phyloP scores from a whole-genome alignment of 2,113 vertebrate species.

The Potamarius usumacintae region DNA sequence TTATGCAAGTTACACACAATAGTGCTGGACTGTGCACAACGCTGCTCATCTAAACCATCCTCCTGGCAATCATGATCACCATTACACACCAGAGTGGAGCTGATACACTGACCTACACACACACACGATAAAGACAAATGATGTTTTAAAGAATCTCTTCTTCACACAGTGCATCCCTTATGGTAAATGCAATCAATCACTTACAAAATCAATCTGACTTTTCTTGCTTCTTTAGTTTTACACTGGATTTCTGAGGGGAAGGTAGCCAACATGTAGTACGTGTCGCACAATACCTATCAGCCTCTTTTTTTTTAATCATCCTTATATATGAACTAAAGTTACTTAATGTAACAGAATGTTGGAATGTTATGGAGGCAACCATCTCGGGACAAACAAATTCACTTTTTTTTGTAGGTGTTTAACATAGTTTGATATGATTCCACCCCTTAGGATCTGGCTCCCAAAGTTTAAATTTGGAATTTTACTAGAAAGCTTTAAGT shows the following conservation, averaged over 20 bases:
- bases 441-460: background rate
- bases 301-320: background rate
- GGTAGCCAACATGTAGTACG: background rate
- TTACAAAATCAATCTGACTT: background rate
- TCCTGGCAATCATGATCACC: slow-evolving; percentile 92
- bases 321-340: background rate
- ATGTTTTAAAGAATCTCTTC: background rate
- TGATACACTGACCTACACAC: slow-evolving; percentile 83
- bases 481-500: background rate
- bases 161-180: background rate
- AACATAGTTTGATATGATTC: background rate
- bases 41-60: slow-evolving; percentile 81
- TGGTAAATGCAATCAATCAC: background rate
- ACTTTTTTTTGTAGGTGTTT: background rate
- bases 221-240: background rate
- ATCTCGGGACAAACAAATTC: background rate
- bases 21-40: slow-evolving; percentile 64
- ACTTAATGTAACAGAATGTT: background rate
- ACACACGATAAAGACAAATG: background rate
- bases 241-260: background rate
- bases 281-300: background rate
- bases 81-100: slow-evolving; percentile 83
- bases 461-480: background rate
- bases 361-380: background rate
- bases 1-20: slow-evolving; percentile 76